Conservation (phyloP, 2,888 invertebrate genomes). For the Entomobrya multifasciata region DNA sequence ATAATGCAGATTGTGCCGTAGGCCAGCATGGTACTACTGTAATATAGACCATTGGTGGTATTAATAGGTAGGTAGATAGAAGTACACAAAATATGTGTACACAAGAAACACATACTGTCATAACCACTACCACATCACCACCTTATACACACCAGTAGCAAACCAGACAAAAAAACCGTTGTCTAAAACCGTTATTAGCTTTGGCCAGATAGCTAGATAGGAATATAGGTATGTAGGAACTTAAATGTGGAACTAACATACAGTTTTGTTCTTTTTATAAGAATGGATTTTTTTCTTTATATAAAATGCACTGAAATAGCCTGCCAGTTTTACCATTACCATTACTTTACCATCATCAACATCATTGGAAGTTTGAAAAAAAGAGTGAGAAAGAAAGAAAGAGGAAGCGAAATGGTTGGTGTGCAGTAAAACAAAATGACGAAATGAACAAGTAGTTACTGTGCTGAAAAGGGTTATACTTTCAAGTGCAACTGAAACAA, state of each 20-base stretch:
- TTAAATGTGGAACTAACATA: background rate
- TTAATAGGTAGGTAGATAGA: background rate
- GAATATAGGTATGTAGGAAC: background rate
- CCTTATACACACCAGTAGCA: background rate
- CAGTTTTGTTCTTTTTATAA: too few relatives aligned
- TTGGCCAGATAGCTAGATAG: constrained; percentile 14
- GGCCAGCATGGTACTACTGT: background rate
- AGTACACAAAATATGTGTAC: too few relatives aligned
- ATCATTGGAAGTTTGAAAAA: too few relatives aligned
- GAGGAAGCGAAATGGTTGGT: background rate
- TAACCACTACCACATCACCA: background rate
- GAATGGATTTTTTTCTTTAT: too few relatives aligned
- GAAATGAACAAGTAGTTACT: background rate
- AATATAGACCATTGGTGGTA: too few relatives aligned
- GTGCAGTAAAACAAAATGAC: too few relatives aligned
- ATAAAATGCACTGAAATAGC: too few relatives aligned
- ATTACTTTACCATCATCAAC: background rate
- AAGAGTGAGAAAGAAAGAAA: too few relatives aligned
- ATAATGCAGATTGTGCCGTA: background rate
- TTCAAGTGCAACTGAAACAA: background rate
- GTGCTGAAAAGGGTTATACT: background rate
- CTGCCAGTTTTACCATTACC: too few relatives aligned
- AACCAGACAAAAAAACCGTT: background rate
- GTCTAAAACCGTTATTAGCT: constrained; percentile 38
- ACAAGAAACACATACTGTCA: background rate